Conservation (phyloP, 2,888 invertebrate genomes). For the Melieria omissa region DNA sequence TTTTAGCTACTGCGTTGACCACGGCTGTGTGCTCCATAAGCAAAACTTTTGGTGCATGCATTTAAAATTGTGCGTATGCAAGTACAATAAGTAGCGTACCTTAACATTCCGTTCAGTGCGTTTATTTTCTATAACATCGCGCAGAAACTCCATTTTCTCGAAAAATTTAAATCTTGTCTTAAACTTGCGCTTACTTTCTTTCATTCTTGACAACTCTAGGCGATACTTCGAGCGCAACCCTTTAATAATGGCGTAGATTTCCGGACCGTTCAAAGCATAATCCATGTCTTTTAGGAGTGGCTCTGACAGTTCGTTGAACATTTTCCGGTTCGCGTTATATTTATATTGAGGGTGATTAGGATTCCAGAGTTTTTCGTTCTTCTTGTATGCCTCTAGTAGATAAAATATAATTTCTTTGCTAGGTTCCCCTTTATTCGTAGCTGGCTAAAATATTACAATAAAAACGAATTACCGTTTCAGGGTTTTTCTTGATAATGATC, state of each 20-base stretch:
- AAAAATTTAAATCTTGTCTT: slow-evolving; percentile 58
- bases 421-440: slow-evolving; percentile 39
- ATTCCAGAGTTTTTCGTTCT: slow-evolving; percentile 58
- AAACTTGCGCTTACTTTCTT: slow-evolving; percentile 50
- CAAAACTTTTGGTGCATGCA: neutral
- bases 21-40: too few species aligned
- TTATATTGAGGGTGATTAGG: slow-evolving; percentile 58
- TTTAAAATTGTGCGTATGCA: slow-evolving; percentile 9
- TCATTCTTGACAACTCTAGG: slow-evolving; percentile 54
- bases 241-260: slow-evolving; percentile 55
- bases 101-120: slow-evolving; percentile 53
- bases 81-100: slow-evolving; percentile 41
- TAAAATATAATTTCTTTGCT: slow-evolving; percentile 50
- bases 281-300: slow-evolving; percentile 50
- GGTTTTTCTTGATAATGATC: too few species aligned
- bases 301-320: slow-evolving; percentile 53
- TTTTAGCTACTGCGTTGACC: too few species aligned
- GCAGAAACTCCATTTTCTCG: slow-evolving; percentile 56
- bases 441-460: slow-evolving; percentile 27
- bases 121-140: slow-evolving; percentile 52
- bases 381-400: slow-evolving; percentile 54
- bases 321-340: slow-evolving; percentile 55
- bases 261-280: slow-evolving; percentile 49
- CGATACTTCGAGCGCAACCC: slow-evolving; percentile 54
- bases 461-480: too few species aligned